These are phyloP conservation scores for Anomalospiza imberbis DNA, from an alignment of 2,797 vertebrate genomes.

Conservation along the genomic window DNA sequence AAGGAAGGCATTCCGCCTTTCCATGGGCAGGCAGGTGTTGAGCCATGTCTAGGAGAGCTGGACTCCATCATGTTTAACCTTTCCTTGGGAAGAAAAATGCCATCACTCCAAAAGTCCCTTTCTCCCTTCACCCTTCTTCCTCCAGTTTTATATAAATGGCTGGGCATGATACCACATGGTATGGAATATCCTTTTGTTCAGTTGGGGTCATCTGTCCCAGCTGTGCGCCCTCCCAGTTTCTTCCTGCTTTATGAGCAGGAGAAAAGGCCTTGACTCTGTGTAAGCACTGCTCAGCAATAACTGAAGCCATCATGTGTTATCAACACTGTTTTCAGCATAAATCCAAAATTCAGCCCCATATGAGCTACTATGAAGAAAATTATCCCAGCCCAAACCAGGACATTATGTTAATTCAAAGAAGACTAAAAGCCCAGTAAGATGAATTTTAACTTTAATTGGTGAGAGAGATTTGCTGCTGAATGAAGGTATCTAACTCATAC, in stretches of 20 bases:
- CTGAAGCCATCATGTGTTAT: not conserved
- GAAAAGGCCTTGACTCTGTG: not conserved
- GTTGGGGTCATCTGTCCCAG: accelerated
- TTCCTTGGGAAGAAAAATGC: not conserved
- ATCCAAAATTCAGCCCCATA: not conserved
- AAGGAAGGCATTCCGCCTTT: not conserved
- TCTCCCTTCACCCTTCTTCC: not conserved
- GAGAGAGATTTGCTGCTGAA: not conserved
- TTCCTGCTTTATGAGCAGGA: not conserved
- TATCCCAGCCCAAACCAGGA: not conserved
- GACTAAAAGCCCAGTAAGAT: not conserved
- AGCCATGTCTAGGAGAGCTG: not conserved
- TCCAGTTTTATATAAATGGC: not conserved
- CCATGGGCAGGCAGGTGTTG: not conserved
- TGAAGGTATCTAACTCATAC: not conserved
- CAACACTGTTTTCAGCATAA: not conserved
- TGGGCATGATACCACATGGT: no score
- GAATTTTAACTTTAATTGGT: not conserved
- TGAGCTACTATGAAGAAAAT: not conserved
- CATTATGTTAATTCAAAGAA: not conserved
- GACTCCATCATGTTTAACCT: accelerated
- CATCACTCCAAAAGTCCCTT: accelerated
- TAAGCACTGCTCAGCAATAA: not conserved
- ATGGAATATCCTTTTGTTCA: not conserved
- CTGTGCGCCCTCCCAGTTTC: not conserved